phyloP scores from a whole-genome alignment of 2,888 invertebrate genomes.

The Keiferia lycopersicella region DNA sequence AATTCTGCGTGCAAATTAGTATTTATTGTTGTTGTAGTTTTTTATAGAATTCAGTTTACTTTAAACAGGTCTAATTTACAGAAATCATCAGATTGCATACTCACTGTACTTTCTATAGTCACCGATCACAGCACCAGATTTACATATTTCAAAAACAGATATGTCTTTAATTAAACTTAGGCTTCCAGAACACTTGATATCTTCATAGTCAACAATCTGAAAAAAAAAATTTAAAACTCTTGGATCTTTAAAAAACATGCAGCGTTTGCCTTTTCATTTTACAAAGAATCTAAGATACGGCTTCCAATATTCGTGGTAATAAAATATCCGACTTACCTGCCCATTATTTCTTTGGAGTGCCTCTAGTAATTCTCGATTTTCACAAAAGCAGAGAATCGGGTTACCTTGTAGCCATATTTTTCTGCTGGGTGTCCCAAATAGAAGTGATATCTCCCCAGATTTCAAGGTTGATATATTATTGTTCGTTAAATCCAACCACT shows the following conservation, averaged over 20 bases:
- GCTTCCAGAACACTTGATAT: neutral
- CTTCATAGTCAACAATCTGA: slow-evolving; percentile 1
- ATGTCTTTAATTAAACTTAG: slow-evolving; percentile 1
- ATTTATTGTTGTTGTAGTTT: no score
- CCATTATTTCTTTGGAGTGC: neutral
- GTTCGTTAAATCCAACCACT: neutral
- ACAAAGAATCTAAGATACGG: no score
- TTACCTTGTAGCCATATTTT: neutral
- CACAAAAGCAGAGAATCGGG: neutral
- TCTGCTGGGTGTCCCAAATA: neutral
- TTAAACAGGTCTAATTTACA: no score
- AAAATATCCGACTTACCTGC: neutral
- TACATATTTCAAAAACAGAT: slow-evolving; percentile 4
- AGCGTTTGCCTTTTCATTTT: no score
- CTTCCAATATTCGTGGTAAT: no score
- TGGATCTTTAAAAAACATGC: no score
- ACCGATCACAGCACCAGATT: neutral
- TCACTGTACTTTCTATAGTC: neutral
- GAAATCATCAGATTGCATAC: neutral
- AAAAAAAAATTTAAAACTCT: neutral
- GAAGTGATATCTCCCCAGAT: neutral
- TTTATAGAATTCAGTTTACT: no score
- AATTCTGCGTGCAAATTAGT: no score
- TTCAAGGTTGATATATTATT: slow-evolving; percentile 1
- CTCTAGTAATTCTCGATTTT: neutral